phyloP scores from a whole-genome alignment of 2,888 invertebrate genomes.

The Aquatica leii region DNA sequence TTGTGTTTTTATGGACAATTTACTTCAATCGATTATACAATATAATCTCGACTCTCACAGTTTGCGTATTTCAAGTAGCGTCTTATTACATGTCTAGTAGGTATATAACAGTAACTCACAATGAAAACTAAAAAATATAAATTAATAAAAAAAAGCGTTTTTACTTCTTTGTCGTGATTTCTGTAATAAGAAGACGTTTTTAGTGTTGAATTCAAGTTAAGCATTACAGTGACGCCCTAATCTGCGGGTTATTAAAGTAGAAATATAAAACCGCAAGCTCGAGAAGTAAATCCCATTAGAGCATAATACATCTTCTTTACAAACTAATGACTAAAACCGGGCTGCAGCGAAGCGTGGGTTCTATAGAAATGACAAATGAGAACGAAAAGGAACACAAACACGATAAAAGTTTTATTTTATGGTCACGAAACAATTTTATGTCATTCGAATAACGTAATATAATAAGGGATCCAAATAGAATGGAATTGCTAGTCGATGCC shows the following conservation, averaged over 20 bases:
- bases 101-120: too few species aligned
- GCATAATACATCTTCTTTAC: constrained; percentile 43
- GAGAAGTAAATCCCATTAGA: constrained; percentile 48
- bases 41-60: too few species aligned
- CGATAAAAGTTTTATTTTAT: constrained; percentile 38
- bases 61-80: too few species aligned
- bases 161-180: constrained; percentile 14
- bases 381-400: constrained; percentile 38
- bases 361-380: constrained; percentile 37
- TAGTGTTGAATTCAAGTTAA: constrained; percentile 32
- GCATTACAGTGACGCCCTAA: constrained; percentile 41
- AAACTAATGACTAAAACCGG: constrained; percentile 39
- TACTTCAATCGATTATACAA: too few species aligned
- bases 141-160: neutral
- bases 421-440: constrained; percentile 38
- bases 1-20: too few species aligned
- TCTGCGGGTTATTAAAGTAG: constrained; percentile 38
- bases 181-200: constrained; percentile 16
- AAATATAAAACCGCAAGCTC: constrained; percentile 38
- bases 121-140: neutral
- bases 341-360: constrained; percentile 35
- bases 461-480: constrained; percentile 30
- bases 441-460: constrained; percentile 32
- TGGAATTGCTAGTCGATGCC: constrained; percentile 20
- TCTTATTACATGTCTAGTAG: too few species aligned